These are phyloP conservation scores for Heliconius ethilla DNA, from an alignment of 2,888 invertebrate species.

Conservation along the genomic window DNA sequence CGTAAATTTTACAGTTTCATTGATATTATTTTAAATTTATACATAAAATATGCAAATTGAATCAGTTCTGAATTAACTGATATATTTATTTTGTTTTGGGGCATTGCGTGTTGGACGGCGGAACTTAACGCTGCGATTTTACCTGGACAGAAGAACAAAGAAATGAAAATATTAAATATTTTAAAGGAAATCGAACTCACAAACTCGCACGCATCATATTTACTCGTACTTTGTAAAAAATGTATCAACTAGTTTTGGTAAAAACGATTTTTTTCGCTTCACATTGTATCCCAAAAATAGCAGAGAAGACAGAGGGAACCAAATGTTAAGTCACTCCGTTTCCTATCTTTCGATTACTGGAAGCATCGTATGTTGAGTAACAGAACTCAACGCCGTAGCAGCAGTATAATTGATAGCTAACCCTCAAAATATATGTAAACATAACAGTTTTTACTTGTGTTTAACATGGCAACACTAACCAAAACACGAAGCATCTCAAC, in stretches of 20 bases:
- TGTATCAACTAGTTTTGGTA: too few species aligned
- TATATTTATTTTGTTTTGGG: background rate
- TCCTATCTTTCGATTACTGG: too few species aligned
- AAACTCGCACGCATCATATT: too few species aligned
- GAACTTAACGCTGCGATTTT: background rate
- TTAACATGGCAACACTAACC: constrained; percentile 6
- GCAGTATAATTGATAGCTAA: background rate
- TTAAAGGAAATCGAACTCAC: too few species aligned
- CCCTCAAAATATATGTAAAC: background rate
- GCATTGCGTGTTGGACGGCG: background rate
- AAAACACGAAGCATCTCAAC: constrained; percentile 15
- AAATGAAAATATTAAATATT: background rate
- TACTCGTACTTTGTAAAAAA: too few species aligned
- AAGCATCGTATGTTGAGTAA: background rate
- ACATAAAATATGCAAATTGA: background rate
- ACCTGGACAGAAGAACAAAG: background rate
- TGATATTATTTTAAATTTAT: background rate
- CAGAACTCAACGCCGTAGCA: background rate
- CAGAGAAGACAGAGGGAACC: too few species aligned
- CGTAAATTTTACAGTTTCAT: background rate
- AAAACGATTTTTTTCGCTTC: too few species aligned
- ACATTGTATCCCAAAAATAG: too few species aligned
- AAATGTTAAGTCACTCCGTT: too few species aligned
- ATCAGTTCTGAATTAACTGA: background rate
- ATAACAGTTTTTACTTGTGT: constrained; percentile 3